Base-by-base conservation (phyloP, 2,888 invertebrate species). In the Xanthia togata region DNA sequence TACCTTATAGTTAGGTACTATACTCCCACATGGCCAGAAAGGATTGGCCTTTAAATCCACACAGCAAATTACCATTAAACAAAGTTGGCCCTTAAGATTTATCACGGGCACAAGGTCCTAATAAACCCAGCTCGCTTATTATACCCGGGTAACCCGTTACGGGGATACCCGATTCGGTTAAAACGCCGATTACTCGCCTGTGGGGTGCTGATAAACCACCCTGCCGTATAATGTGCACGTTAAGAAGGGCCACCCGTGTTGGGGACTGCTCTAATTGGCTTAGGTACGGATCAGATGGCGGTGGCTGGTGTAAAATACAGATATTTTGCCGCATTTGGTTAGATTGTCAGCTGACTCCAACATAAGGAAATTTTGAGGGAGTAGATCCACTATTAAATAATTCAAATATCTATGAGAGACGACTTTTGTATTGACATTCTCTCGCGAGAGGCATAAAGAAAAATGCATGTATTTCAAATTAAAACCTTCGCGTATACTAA, bases 151-250 rank as follows among this genome's bases (percentile, higher is more conserved):
- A 77, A 69, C 77, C 83, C 62, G 75, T 77, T 68, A 82, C 53
- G 41, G 70, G 50, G 68, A 57, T 73, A 75, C 78, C 78, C 70
- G 70, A 55, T 85, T 76, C 65, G 69, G 75, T 73, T 87, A 78
- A 76, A 86, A 35, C 76, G 74, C 11, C 77, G 85, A 85, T 87
- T 87, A 82, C 73, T 38, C 82, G 87, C 72, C 87, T 87, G 83
- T 70, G 69, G 87, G 85, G 85, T 60, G 47, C 77, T 67, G 87
- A 87, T 87, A 87, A 87, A 81, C 76, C 76, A 74, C 79, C 84
- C 70, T 26, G 59, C 26, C 50, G 68, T 55, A 68, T 38, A 73
- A 75, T 55, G 41, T 38, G 59, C 4, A 73, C 60, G 71, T 38
- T 38, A 26, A 83, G 83, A 83, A 80, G 82, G 59, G 26, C 59